These are phyloP conservation scores for Danio choprae DNA, from an alignment of 2,797 vertebrate genomes.

Conservation along the genomic window DNA sequence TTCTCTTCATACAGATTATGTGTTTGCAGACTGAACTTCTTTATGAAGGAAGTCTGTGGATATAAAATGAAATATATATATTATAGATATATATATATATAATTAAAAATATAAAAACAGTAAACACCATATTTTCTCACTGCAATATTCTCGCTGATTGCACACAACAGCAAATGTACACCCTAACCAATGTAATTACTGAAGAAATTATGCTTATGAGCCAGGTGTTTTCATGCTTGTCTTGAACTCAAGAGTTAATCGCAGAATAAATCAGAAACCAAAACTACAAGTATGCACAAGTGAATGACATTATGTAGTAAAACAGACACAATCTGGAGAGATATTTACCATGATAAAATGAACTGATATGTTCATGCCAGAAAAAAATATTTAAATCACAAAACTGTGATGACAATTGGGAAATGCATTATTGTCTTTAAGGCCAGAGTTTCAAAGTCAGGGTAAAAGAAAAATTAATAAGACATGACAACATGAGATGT, in stretches of 20 bases:
- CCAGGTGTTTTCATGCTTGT: neutral
- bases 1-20: neutral
- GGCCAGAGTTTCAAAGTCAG: no score
- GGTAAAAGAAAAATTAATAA: no score
- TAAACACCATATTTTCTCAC: neutral
- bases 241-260: neutral
- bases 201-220: neutral
- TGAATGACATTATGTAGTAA: neutral
- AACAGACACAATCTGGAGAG: neutral
- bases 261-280: neutral
- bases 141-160: constrained; percentile 1
- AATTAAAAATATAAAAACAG: neutral
- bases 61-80: neutral
- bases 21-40: neutral
- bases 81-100: no score
- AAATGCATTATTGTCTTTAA: no score
- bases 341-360: neutral
- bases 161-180: neutral
- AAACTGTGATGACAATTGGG: no score
- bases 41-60: neutral
- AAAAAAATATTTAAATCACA: no score
- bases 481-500: no score
- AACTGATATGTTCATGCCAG: no score
- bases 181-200: neutral
- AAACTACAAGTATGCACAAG: neutral